Base-by-base conservation (phyloP, 2,888 invertebrate species). In the Entomobrya proxima region DNA sequence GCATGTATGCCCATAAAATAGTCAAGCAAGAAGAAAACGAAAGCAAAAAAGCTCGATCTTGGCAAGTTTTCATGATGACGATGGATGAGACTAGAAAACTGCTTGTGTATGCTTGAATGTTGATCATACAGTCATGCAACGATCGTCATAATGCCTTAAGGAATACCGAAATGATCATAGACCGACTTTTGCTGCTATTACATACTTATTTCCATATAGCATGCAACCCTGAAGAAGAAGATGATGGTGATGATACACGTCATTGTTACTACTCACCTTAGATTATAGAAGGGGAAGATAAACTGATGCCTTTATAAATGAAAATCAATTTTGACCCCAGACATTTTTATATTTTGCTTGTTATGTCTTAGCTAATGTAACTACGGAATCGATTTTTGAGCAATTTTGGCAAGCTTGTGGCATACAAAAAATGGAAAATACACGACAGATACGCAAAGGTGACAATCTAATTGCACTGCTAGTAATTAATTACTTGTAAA, bases 91-190 rank as follows among this genome's bases (percentile, higher is more conserved):
- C 35, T 37, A 18, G 37, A 64, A 64, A 64, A 35, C 21, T 35
- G 15, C 37, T 64, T 37, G 37, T 64, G 37, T 64, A 64, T 64
- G 64, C 37, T 64, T 18, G 64, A 64, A 37, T 64, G 35, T 37
- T 37, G 1, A 13, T 52, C 18, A 32, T 32, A 32, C 32, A 15
- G 61, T 61, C 30, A 32, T 27, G 24, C 27, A 11, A 55, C 27
- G 50, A 55, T 55, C n/a, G 27, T 32, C 61, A 61, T 32, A 61
- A 64, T 64, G 37, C 64, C 64, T 27, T 64, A 64, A 64, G 64
- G 64, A 37, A 64, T 64, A 37, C 64, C 11, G 27, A 35, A 64
- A 64, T 7, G 21, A 64, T 64, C 18, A 35, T 2, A 37, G n/a
- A n/a, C n/a, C 37, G 35, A 18, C 37, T 64, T 61, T 30, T 61